A percentile compares a stretch with the other conserved stretches of the same genome.
phyloP scores from a whole-genome alignment of 35 echinoderm and acorn worm genomes.

The Ophioderma brevispina region DNA sequence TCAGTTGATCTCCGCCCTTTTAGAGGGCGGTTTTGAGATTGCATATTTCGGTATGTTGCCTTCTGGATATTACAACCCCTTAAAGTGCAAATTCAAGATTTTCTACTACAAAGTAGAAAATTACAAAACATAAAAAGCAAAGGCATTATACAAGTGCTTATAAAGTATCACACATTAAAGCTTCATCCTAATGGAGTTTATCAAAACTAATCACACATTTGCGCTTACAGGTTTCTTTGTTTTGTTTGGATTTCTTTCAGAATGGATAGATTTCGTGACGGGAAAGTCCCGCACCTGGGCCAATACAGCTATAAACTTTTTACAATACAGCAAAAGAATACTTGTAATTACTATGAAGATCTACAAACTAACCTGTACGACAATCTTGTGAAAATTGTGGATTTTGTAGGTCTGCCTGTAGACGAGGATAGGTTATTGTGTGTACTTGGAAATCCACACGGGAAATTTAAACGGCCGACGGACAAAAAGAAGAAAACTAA shows the following conservation, averaged over 20 bases:
- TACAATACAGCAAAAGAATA: slow-evolving; percentile 80
- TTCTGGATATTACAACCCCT: no score
- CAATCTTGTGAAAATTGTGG: slow-evolving; percentile 60
- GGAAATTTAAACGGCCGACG: slow-evolving; percentile 90
- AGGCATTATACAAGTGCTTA: no score
- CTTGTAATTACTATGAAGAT: slow-evolving; percentile 97
- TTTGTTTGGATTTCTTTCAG: slow-evolving; percentile 49
- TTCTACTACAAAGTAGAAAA: no score
- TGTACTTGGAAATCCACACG: slow-evolving; percentile 63
- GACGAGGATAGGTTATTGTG: slow-evolving; percentile 82
- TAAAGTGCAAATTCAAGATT: no score
- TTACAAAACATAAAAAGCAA: no score
- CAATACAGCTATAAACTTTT: slow-evolving; percentile 88
- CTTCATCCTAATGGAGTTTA: no score
- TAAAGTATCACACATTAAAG: no score
- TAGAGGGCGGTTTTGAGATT: no score
- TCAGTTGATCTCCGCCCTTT: no score
- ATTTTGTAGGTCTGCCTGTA: slow-evolving; percentile 54
- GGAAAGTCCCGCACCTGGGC: slow-evolving; percentile 97
- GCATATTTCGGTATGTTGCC: no score
- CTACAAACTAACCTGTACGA: slow-evolving; percentile 56
- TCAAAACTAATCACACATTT: no score
- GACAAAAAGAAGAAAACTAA: slow-evolving; percentile 40
- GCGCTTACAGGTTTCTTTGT: no score
- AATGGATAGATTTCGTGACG: slow-evolving; percentile 96